Evolutionary conservation across 2,113 vertebrate species (phyloP), one percentile per base, ranked within the genome.

Genomic region (Piprites chloris): DNA sequence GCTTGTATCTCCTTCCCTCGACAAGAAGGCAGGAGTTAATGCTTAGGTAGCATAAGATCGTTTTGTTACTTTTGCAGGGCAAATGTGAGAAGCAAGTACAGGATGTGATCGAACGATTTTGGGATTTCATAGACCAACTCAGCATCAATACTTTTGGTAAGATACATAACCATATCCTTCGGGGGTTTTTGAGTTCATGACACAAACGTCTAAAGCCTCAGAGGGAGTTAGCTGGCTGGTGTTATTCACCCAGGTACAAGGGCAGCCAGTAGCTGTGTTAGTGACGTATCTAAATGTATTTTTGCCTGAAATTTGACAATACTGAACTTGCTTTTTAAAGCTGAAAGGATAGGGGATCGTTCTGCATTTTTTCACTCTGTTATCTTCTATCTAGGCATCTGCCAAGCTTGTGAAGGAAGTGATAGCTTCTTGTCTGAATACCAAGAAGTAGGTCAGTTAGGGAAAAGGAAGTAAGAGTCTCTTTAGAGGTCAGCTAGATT

Each of bases 101-200:
- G 97, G 99, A 99, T 42, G 99, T 99, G 61, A 99, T 99, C 5
- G 99, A 99, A 94, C 98, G 99, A 58, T 97, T 99, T 81, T 99
- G 99, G 99, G 99, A 99, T 96, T 99, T 99, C 93, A 99, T 99
- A n/a, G 99, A 99, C 96, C 98, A 99, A 76, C 98, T 99, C 87
- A 98, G 99, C 97, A 99, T 99, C 94, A 99, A 99, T 83, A 99
- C 99, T 41, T 99, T 99, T 27, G 98, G 99, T 99, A 97, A 97
- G 98, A 89, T 32, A 21, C 1, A 12, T 53, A 85, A 61, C 44
- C 22, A 8, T 28, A 11, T n/a, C 65, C 33, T 59, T 26, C 12
- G 18, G 33, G 79, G 20, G 12, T 7, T 55, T 62, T 62, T 61
- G 6, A 75, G 56, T 65, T 85, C 20, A 6, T 76, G 21, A 21